Conservation (phyloP, 2,888 invertebrate species). For the Isotomurus palustris region DNA sequence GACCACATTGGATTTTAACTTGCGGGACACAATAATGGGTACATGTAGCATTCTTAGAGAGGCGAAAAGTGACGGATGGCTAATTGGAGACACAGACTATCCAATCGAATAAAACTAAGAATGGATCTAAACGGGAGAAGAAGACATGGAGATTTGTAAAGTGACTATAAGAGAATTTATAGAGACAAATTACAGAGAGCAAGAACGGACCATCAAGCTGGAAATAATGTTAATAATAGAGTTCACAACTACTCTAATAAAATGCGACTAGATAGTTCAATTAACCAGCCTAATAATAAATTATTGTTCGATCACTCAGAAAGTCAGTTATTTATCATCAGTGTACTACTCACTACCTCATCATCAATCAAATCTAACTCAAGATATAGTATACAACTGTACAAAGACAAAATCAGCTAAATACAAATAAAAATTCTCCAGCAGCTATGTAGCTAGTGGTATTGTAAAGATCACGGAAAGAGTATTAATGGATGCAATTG, state of each 20-base stretch:
- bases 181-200: too few species aligned
- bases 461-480: conserved; percentile 3
- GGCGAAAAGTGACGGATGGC: too few species aligned
- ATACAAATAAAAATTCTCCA: conserved; percentile 5
- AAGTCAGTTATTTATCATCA: background rate
- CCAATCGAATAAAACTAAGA: too few species aligned
- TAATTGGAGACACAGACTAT: too few species aligned
- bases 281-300: background rate
- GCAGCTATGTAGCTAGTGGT: conserved; percentile 5
- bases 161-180: too few species aligned
- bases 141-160: too few species aligned
- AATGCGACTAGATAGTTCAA: too few species aligned
- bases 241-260: too few species aligned
- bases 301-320: background rate
- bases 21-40: too few species aligned
- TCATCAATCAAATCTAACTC: background rate
- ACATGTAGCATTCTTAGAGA: too few species aligned
- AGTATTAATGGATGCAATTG: background rate
- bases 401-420: conserved; percentile 6
- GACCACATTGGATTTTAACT: too few species aligned
- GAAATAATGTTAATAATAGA: conserved; percentile 4
- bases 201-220: conserved; percentile 1
- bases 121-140: too few species aligned
- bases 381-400: background rate
- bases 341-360: background rate